Percentiles rank a stretch among this genome's conserved stretches.
Conservation (phyloP, 2,888 invertebrate species). For the Uropetala carovei region DNA sequence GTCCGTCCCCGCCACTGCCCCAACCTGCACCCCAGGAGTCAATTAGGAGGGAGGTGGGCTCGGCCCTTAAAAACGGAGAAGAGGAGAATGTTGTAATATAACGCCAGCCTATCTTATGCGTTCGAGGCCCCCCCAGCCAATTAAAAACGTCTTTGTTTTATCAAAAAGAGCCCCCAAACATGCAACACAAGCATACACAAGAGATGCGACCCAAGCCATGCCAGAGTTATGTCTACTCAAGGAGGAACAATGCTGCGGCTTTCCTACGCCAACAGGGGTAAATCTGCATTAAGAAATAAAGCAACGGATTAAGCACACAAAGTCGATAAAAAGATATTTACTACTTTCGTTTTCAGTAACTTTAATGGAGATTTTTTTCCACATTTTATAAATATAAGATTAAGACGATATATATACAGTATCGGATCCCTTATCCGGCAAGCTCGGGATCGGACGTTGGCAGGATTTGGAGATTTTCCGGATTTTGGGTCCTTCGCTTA, state of each 20-base stretch:
- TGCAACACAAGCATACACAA: constrained; percentile 11
- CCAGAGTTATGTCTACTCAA: background rate
- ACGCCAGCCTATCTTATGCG: background rate
- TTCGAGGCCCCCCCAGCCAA: background rate
- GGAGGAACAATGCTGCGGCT: background rate
- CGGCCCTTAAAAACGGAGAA: constrained; percentile 61
- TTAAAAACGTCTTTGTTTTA: background rate
- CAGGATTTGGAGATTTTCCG: no score
- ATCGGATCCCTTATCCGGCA: no score
- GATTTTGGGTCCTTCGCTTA: no score
- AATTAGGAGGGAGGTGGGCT: constrained; percentile 66
- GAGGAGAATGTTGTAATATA: constrained; percentile 13
- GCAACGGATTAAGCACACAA: no score
- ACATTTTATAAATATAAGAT: no score
- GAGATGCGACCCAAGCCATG: background rate
- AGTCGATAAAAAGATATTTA: no score
- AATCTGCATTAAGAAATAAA: no score
- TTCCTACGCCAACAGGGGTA: no score
- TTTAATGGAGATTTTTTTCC: no score
- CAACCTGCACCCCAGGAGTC: constrained; percentile 66
- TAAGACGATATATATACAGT: no score
- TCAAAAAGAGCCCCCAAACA: background rate
- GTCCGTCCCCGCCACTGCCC: constrained; percentile 67
- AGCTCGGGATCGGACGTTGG: no score
- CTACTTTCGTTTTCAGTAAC: no score